Percentiles rank a stretch among this genome's conserved stretches.
phyloP scores from a whole-genome alignment of 2,888 invertebrate species.

The Hydrotaea diabolus region DNA sequence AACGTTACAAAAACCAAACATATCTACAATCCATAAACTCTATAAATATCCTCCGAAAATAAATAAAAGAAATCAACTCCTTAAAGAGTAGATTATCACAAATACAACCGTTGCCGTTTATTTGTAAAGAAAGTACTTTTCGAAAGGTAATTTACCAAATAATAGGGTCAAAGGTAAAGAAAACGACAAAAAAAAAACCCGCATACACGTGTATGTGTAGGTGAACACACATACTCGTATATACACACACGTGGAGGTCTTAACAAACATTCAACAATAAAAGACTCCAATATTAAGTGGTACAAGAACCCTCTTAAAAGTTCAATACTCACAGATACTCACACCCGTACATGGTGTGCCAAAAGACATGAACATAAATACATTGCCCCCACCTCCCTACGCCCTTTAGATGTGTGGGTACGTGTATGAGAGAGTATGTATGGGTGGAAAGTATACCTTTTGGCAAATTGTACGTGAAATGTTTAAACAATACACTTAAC shows the following conservation, averaged over 20 bases:
- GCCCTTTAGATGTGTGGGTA: no score
- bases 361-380: constrained; percentile 33
- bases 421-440: constrained; percentile 21
- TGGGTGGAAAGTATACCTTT: constrained; percentile 55
- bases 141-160: constrained; percentile 62
- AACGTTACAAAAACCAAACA: constrained; percentile 71
- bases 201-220: no score
- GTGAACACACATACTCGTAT: not conserved
- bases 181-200: constrained; percentile 60
- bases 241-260: constrained; percentile 9
- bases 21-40: constrained; percentile 66
- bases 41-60: constrained; percentile 36
- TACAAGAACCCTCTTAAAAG: constrained; percentile 64
- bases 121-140: constrained; percentile 34
- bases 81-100: constrained; percentile 61
- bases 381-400: not conserved
- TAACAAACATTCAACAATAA: constrained; percentile 54
- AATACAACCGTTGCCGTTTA: constrained; percentile 12
- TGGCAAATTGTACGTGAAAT: constrained; percentile 67
- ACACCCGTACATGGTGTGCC: not conserved
- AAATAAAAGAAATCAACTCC: constrained; percentile 36
- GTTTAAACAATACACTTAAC: constrained; percentile 64
- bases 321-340: constrained; percentile 57
- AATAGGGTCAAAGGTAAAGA: constrained; percentile 71
- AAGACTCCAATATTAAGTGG: constrained; percentile 59